phyloP scores from a whole-genome alignment of 1,140 invertebrate genomes.

The Drosophila parabipectinata region DNA sequence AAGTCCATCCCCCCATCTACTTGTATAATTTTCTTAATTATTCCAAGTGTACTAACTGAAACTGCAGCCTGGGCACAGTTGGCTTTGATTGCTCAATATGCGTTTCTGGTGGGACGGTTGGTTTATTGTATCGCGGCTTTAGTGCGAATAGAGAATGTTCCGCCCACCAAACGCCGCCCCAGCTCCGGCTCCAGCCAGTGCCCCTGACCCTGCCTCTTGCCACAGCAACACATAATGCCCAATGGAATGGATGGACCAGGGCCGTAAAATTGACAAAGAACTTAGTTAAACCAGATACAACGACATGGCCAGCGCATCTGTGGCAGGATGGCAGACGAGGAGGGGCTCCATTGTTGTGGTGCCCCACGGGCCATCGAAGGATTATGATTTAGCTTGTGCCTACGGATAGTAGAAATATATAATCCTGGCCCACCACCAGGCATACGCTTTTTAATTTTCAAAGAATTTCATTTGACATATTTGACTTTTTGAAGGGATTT shows the following conservation, averaged over 20 bases:
- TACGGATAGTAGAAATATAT: slow-evolving; percentile 9
- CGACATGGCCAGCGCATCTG: slow-evolving; percentile 37
- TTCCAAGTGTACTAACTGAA: slow-evolving; percentile 7
- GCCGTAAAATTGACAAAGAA: slow-evolving; percentile 71
- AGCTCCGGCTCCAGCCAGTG: background rate
- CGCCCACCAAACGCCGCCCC: background rate
- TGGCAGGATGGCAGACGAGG: slow-evolving; percentile 2
- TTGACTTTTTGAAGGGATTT: background rate
- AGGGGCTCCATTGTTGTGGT: slow-evolving; percentile 6
- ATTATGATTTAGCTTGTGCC: slow-evolving; percentile 20
- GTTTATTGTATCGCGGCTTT: slow-evolving; percentile 71
- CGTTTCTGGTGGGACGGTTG: slow-evolving; percentile 56
- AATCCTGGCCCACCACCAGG: background rate
- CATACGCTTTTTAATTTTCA: background rate
- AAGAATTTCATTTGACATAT: background rate
- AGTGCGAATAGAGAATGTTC: slow-evolving; percentile 66
- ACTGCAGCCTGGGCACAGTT: slow-evolving; percentile 57
- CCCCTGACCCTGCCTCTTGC: slow-evolving; percentile 9
- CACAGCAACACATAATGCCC: slow-evolving; percentile 52
- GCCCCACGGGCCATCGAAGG: slow-evolving; percentile 15
- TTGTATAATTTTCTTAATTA: background rate
- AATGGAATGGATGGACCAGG: slow-evolving; percentile 27
- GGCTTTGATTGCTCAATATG: slow-evolving; percentile 81
- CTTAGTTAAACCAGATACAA: slow-evolving; percentile 60
- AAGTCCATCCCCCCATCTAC: background rate